phyloP scores from a whole-genome alignment of 2,113 vertebrate species.

The Tragelaphus scriptus region DNA sequence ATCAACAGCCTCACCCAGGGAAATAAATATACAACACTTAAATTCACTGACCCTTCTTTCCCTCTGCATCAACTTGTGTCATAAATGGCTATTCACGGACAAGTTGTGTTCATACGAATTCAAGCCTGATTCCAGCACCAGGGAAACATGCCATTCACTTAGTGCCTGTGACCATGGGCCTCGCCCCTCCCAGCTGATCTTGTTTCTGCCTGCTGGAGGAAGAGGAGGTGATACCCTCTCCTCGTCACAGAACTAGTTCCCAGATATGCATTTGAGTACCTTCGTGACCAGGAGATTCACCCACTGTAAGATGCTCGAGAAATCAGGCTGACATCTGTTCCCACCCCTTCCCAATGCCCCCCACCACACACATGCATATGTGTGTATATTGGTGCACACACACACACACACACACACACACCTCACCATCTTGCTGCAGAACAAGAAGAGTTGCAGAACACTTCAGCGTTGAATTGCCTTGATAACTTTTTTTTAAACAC shows the following conservation, averaged over 20 bases:
- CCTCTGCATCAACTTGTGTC: not conserved
- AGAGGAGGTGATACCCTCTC: not conserved
- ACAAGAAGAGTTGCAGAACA: not conserved
- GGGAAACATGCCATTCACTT: not conserved
- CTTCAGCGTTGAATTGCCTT: not conserved
- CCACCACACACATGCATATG: rapidly evolving
- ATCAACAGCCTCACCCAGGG: not conserved
- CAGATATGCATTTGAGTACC: not conserved
- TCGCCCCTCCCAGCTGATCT: not conserved
- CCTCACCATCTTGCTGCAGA: not conserved
- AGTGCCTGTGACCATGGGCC: not conserved
- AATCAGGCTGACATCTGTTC: no score
- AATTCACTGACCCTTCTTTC: not conserved
- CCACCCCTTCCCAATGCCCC: no score
- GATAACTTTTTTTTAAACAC: not conserved
- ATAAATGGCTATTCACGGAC: not conserved
- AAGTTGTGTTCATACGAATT: not conserved
- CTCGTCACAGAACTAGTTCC: not conserved
- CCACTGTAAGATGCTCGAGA: not conserved
- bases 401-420: not conserved
- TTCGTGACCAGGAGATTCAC: not conserved
- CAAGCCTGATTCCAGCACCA: not conserved
- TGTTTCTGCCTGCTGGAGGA: not conserved
- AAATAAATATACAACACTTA: not conserved
- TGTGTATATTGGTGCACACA: rapidly evolving